phyloP scores from a whole-genome alignment of 1,140 invertebrate species.

The Caenorhabditis remanei region DNA sequence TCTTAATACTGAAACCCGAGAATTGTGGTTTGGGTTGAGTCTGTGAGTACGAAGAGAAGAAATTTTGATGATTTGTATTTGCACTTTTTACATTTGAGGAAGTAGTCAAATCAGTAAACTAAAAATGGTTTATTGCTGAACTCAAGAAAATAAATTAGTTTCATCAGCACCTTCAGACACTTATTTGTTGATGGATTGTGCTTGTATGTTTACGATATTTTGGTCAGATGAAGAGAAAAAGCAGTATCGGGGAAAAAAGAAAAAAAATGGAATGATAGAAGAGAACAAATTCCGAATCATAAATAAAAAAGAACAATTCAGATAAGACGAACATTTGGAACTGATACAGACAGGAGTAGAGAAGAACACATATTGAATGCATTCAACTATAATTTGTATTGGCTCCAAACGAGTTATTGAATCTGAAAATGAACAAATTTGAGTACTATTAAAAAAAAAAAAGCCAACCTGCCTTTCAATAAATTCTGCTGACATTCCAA shows the following conservation, averaged over 20 bases:
- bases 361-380: not conserved
- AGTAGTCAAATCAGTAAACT: not conserved
- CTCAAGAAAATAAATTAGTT: not conserved
- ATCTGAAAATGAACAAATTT: conserved; percentile 4
- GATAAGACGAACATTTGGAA: too few relatives aligned
- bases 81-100: too few relatives aligned
- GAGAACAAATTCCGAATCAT: not conserved
- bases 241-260: not conserved
- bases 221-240: not conserved
- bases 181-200: not conserved
- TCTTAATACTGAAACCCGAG: not conserved
- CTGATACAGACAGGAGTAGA: too few relatives aligned
- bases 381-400: conserved; percentile 31
- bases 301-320: not conserved
- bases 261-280: not conserved
- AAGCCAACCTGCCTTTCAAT: conserved; percentile 59
- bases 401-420: conserved; percentile 42
- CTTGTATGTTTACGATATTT: not conserved
- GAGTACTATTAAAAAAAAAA: not conserved
- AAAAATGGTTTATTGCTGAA: not conserved
- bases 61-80: too few relatives aligned
- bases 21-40: not conserved
- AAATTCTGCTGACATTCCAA: conserved; percentile 59
- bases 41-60: not conserved
- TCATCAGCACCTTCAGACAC: not conserved